Evolutionary conservation across 92 coral and sea anemone genomes (phyloP), one percentile per base, ranked within the genome.

Genomic region (Bergia sp.): DNA sequence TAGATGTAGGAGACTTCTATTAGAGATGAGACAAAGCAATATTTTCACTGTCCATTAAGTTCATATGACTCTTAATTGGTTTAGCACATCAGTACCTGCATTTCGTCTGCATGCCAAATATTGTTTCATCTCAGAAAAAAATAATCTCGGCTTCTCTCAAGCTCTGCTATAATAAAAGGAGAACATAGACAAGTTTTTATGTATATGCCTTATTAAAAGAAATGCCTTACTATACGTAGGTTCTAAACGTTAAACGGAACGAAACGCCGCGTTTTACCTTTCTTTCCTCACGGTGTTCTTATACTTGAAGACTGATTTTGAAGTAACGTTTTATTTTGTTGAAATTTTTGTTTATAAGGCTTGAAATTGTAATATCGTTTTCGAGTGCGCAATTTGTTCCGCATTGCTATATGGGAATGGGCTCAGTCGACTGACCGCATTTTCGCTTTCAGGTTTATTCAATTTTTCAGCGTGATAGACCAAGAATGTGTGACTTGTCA

Each of bases 401-500:
- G 44, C 1, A 74, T 38, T 16, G 50, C 41, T 76, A 6, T 16
- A 20, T 21, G 12, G 9, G 13, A 41, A 53, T 50, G 57, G 21
- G 23, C 23, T 61, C 23, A 29, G 29, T 29, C 29, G 29, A 29
- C 29, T 29, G 29, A 29, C 29, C 29, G 29, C 29, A 29, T 29
- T 29, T 29, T 29, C 29, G 29, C 29, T 29, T 29, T 29, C 29
- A 29, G 29, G n/a, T 3, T 18, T 61, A 13, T 61, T 20, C 23
- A 61, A 3, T 20, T 61, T 29, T 6, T 71, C 40, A 72, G 66
- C 87, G 67, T 71, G 38, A 67, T 47, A 44, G 45, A 36, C n/a
- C 7, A 13, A 84, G 79, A 84, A 36, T 50, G 67, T 73, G 87
- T 84, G 87, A 84, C 79, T 55, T 72, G 10, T 84, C 78, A 84